Conservation (phyloP, 2,888 invertebrate species). For the Scaptomyza parva region DNA sequence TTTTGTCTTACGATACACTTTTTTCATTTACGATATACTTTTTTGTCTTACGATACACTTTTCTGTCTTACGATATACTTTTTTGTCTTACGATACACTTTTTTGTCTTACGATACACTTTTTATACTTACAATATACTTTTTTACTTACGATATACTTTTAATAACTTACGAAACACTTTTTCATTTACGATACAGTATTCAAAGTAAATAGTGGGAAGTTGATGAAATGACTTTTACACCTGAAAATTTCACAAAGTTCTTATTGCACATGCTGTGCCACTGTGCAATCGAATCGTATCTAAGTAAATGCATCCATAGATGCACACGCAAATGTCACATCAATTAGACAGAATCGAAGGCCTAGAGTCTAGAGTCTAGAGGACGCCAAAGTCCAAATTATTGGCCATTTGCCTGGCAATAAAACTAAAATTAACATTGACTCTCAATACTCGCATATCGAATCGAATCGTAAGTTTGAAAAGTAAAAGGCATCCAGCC, state of each 20-base stretch:
- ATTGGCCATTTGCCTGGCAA: conserved; percentile 30
- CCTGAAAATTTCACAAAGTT: not conserved
- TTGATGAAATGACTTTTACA: not conserved
- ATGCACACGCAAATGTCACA: conserved; percentile 72
- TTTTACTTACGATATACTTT: not conserved
- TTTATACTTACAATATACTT: too few species aligned
- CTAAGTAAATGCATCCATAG: conserved; percentile 53
- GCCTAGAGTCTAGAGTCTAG: conserved; percentile 9
- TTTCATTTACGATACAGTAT: too few species aligned
- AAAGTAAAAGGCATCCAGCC: conserved; percentile 68
- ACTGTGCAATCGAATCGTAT: conserved; percentile 39
- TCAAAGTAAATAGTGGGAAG: too few species aligned
- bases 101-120: too few species aligned
- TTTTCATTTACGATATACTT: not conserved
- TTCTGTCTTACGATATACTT: not conserved
- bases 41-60: not conserved
- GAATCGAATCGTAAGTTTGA: conserved; percentile 42
- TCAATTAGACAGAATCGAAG: conserved; percentile 59
- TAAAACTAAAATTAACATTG: conserved; percentile 55
- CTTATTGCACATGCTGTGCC: not conserved
- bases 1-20: too few species aligned
- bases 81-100: not conserved
- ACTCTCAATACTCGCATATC: conserved; percentile 13
- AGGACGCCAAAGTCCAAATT: conserved; percentile 7
- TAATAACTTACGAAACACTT: not conserved